These are phyloP conservation scores for Crenuchus spilurus DNA, from an alignment of 2,797 vertebrate species.

Conservation along the genomic window DNA sequence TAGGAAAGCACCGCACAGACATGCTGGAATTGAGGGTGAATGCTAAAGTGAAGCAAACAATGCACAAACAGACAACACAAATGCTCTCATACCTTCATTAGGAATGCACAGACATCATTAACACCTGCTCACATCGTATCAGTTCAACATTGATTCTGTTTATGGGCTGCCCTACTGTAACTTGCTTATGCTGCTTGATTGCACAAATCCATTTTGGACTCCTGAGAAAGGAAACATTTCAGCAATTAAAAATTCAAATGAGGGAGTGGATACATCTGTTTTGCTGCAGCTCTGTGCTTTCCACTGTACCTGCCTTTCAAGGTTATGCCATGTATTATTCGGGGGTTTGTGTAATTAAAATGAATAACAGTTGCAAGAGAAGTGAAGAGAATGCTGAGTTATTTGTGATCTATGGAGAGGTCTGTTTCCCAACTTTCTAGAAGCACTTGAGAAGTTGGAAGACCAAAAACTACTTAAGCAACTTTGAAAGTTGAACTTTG, in stretches of 20 bases:
- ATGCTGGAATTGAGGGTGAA: conserved; percentile 25
- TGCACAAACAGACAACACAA: not conserved
- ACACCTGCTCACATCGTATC: conserved; percentile 34
- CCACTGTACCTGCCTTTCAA: conserved; percentile 39
- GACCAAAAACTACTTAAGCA: too few species aligned
- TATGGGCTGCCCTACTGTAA: conserved; percentile 39
- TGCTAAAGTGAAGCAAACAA: conserved; percentile 8
- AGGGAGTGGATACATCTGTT: conserved; percentile 36
- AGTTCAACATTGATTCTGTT: conserved; percentile 50
- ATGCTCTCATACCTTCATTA: not conserved
- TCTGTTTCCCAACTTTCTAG: too few species aligned
- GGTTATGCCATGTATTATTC: conserved; percentile 45
- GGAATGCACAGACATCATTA: not conserved
- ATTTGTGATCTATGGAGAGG: not conserved
- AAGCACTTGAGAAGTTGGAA: too few species aligned
- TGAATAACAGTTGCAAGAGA: too few species aligned
- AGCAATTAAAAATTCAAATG: conserved; percentile 61
- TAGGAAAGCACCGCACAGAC: conserved; percentile 9
- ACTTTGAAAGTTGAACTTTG: too few species aligned
- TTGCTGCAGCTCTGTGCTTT: conserved; percentile 18
- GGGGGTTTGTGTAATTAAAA: conserved; percentile 52
- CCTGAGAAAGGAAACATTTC: conserved; percentile 56
- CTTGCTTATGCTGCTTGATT: conserved; percentile 42
- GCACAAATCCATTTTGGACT: conserved; percentile 63
- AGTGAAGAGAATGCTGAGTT: too few species aligned